phyloP scores from a whole-genome alignment of 2,888 invertebrate species.

The Rhagium mordax region DNA sequence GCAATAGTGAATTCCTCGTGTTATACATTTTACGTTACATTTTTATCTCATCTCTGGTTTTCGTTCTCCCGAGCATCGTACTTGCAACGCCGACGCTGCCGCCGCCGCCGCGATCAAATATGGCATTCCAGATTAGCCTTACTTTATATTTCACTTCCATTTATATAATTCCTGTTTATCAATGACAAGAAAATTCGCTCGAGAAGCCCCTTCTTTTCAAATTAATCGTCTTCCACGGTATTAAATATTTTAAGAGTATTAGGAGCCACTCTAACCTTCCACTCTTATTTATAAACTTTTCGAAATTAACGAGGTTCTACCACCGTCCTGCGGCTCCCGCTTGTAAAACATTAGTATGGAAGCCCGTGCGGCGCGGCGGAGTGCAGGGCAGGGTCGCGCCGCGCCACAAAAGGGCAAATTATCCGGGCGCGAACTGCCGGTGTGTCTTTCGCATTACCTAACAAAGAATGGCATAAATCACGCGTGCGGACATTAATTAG shows the following conservation, averaged over 20 bases:
- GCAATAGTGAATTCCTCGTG: too few relatives aligned
- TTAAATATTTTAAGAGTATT: slow-evolving; percentile 33
- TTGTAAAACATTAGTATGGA: slow-evolving; percentile 40
- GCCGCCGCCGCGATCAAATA: too few relatives aligned
- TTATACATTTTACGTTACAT: too few relatives aligned
- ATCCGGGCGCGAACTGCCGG: slow-evolving; percentile 57
- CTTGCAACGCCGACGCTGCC: too few relatives aligned
- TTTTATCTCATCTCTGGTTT: too few relatives aligned
- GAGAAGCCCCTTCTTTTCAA: slow-evolving; percentile 10
- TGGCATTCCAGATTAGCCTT: neutral
- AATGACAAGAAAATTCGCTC: neutral
- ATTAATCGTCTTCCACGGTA: slow-evolving; percentile 27
- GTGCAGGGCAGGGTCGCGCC: slow-evolving; percentile 30
- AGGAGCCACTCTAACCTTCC: slow-evolving; percentile 29
- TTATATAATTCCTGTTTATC: slow-evolving; percentile 1
- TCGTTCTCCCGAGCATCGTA: too few relatives aligned
- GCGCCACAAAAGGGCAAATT: slow-evolving; percentile 59
- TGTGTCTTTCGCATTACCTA: slow-evolving; percentile 54
- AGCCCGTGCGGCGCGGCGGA: slow-evolving; percentile 39
- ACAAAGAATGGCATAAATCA: slow-evolving; percentile 67
- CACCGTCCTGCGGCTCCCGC: slow-evolving; percentile 32
- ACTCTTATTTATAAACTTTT: slow-evolving; percentile 30
- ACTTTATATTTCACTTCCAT: neutral
- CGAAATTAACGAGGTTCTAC: slow-evolving; percentile 31
- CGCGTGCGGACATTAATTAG: slow-evolving; percentile 68